These are phyloP conservation scores for Ceryle rudis DNA, from an alignment of 2,797 vertebrate species.

Conservation along the genomic window DNA sequence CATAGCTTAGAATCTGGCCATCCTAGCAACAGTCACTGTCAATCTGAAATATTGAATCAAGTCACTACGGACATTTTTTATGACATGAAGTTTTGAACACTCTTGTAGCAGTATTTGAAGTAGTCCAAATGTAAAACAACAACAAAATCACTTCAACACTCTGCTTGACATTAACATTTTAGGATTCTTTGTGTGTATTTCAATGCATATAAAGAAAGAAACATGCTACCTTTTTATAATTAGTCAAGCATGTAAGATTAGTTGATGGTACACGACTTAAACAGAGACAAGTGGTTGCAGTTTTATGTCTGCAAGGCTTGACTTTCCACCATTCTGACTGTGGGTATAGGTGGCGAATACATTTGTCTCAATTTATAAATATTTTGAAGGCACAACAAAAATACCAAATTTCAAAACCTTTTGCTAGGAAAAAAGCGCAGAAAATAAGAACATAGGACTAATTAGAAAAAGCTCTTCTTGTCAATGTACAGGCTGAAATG, in stretches of 20 bases:
- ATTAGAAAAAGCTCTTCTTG: not conserved
- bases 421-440: not conserved
- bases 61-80: not conserved
- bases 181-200: not conserved
- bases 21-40: not conserved
- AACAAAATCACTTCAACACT: not conserved
- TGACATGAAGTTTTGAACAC: not conserved
- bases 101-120: not conserved
- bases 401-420: not conserved
- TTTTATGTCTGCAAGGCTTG: not conserved
- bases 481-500: not conserved
- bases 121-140: not conserved
- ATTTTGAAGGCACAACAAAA: not conserved
- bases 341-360: not conserved
- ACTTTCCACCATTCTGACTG: not conserved
- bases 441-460: not conserved
- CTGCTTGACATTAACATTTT: not conserved
- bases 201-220: not conserved
- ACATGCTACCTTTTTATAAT: not conserved
- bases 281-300: not conserved
- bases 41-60: not conserved
- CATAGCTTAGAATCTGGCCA: not conserved
- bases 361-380: not conserved
- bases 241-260: conserved; percentile 22
- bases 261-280: conserved; percentile 36